Base-by-base conservation (phyloP, 2,797 vertebrate species). In the Falco cherrug region DNA sequence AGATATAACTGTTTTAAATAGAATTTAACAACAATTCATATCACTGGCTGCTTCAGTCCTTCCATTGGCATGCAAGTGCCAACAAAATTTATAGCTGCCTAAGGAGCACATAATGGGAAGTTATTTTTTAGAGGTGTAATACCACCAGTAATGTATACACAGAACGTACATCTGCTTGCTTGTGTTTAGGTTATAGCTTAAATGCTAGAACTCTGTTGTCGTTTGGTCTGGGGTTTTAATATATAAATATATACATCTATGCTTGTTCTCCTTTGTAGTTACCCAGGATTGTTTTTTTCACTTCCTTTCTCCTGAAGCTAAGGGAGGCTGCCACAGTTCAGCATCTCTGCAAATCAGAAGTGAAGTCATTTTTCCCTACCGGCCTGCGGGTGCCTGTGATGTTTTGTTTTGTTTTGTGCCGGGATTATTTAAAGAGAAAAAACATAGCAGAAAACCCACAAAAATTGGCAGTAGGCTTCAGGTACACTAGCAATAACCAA, bases 1-100 rank as follows among this genome's bases (percentile, higher is more conserved):
- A 80, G 78, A 50, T 56, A 5, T 89, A 90, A 93, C 93, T 95
- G 76, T 93, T 92, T 85, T 76, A 91, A 87, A 92, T 37, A 65
- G 70, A 79, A 70, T 74, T 87, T 96, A 86, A 74, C 59, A 84
- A 67, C 76, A 88, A 53, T 91, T 81, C 50, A 3, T 94, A 79
- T 64, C 67, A 35, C 47, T 68, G 59, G 18, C 73, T 92, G 59
- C 59, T 85, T 94, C 61, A 45, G 82, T 61, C 69, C 53, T 89
- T 77, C 80, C 53, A 39, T 10, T 93, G 90, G 54, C 37, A 63
- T 60, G 56, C 54, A 79, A 39, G 25, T 84, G 43, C 70, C 85
- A 77, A 59, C 15, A 21, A 45, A 81, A 91, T 89, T 92, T 76
- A 57, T 80, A 69, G 50, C 56, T 71, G 73, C 39, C 82, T 90